phyloP scores from a whole-genome alignment of 2,113 vertebrate genomes.

The Helogale parvula region DNA sequence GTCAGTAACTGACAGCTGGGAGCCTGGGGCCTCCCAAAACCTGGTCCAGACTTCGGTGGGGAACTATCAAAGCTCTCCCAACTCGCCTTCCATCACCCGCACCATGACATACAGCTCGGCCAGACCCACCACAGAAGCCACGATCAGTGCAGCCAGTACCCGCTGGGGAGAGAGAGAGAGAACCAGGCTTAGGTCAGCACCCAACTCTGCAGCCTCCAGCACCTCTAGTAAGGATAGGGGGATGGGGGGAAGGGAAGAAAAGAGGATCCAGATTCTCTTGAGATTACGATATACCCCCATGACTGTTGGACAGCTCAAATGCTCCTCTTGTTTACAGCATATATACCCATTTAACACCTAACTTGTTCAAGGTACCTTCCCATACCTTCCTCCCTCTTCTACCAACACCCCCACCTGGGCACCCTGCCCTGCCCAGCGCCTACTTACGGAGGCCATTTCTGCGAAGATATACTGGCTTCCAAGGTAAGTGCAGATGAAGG shows the following conservation, averaged over 20 bases:
- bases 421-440: not conserved
- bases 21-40: not conserved
- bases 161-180: slow-evolving; percentile 82
- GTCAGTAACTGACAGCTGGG: not conserved
- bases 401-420: not conserved
- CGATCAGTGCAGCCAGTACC: slow-evolving; percentile 92
- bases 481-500: slow-evolving; percentile 95
- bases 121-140: slow-evolving; percentile 95
- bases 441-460: slow-evolving; percentile 92
- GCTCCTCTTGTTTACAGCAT: not conserved
- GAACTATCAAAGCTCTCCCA: slow-evolving; percentile 87
- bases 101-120: slow-evolving; percentile 97
- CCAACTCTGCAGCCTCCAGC: not conserved
- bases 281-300: not conserved
- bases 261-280: not conserved
- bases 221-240: not conserved
- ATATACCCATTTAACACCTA: not conserved
- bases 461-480: slow-evolving; percentile 96
- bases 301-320: not conserved
- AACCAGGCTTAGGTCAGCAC: not conserved
- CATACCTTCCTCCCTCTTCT: not conserved
- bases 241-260: not conserved
- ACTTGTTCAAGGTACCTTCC: not conserved
- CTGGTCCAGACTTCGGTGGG: not conserved
- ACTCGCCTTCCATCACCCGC: slow-evolving; percentile 94